phyloP scores from a whole-genome alignment of 2,888 invertebrate species.

The Pogonocherus hispidulus region DNA sequence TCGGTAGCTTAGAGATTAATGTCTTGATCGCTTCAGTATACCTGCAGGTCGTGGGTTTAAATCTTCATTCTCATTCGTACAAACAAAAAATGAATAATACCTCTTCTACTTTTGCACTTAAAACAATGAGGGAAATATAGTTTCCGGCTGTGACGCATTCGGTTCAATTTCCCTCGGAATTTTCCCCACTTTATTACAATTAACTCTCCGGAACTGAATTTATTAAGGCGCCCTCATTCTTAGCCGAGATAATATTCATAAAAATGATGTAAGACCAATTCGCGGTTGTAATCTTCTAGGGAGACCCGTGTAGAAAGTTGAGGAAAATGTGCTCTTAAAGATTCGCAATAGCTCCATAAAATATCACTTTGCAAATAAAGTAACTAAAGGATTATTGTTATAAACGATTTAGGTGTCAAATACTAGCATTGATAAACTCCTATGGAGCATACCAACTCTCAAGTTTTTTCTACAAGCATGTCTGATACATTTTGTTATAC shows the following conservation, averaged over 20 bases:
- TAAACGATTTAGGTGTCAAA: too few relatives aligned
- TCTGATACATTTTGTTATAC: too few relatives aligned
- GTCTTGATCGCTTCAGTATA: too few relatives aligned
- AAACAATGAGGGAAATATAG: too few relatives aligned
- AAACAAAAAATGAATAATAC: too few relatives aligned
- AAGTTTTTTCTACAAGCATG: too few relatives aligned
- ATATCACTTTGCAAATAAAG: neutral
- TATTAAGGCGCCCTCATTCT: constrained; percentile 2
- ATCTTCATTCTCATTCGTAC: too few relatives aligned
- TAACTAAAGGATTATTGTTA: neutral
- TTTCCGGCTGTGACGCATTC: neutral
- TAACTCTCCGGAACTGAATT: neutral
- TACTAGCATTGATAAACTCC: too few relatives aligned
- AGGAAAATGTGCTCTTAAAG: neutral
- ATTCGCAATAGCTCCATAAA: neutral
- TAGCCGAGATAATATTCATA: constrained; percentile 12
- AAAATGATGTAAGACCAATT: constrained; percentile 8
- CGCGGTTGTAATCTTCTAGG: neutral
- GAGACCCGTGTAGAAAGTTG: neutral
- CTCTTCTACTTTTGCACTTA: too few relatives aligned
- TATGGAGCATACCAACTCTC: too few relatives aligned
- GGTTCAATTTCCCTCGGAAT: neutral
- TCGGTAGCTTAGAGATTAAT: too few relatives aligned
- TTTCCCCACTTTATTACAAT: constrained; percentile 13
- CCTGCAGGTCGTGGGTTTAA: too few relatives aligned